Evolutionary conservation across 2,797 vertebrate genomes (phyloP).

Genomic region (Nothura maculosa): DNA sequence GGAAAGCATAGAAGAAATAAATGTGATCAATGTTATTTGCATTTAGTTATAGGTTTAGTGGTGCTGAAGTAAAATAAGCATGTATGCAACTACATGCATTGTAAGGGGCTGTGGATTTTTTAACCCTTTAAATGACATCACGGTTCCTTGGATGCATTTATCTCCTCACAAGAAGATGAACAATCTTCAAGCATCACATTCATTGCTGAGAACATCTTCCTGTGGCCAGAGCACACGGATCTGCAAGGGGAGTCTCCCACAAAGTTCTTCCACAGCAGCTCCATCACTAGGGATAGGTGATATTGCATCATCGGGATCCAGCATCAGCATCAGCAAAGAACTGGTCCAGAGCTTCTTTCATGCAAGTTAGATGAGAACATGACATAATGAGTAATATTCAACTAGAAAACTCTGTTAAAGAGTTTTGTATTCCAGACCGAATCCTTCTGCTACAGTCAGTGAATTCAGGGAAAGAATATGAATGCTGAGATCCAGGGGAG

Average conservation of each 20-base stretch:
- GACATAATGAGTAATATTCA: not conserved
- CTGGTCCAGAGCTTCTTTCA: not conserved
- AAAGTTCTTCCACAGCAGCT: not conserved
- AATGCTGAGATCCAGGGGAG: not conserved
- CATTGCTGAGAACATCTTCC: not conserved
- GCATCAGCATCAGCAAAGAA: not conserved
- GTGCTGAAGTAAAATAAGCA: not conserved
- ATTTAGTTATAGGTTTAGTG: not conserved
- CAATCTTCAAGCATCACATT: not conserved
- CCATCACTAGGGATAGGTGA: not conserved
- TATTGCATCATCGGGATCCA: not conserved
- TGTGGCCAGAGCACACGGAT: rapidly evolving
- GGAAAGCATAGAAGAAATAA: not conserved
- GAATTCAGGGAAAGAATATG: not conserved
- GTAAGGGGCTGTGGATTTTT: not conserved
- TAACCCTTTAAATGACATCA: not conserved
- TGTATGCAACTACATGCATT: not conserved
- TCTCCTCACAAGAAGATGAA: not conserved
- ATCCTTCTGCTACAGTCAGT: not conserved
- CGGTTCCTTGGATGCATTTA: not conserved
- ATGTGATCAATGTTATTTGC: not conserved
- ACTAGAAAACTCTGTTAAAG: not conserved
- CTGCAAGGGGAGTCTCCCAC: not conserved
- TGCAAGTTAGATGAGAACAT: not conserved
- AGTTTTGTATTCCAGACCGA: not conserved